phyloP scores from a whole-genome alignment of 2,888 invertebrate genomes.

The Drosophila ustulata region DNA sequence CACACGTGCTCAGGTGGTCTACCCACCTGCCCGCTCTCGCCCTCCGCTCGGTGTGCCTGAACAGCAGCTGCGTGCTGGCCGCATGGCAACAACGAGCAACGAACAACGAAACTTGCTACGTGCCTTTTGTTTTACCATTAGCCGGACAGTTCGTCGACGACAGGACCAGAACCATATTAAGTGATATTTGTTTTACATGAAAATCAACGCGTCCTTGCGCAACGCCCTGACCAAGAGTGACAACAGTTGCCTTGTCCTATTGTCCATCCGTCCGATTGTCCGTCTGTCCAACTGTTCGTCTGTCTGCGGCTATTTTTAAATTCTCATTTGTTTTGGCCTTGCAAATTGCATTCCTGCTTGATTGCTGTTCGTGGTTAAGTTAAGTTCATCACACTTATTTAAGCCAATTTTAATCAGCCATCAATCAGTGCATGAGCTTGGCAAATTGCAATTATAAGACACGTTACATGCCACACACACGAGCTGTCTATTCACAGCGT shows the following conservation, averaged over 20 bases:
- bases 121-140: conserved; percentile 77
- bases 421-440: conserved; percentile 38
- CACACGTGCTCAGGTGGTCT: conserved; percentile 66
- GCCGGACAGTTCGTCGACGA: conserved; percentile 40
- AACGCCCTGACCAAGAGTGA: conserved; percentile 15
- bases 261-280: not conserved
- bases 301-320: conserved; percentile 35
- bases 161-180: conserved; percentile 59
- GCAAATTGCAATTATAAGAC: conserved; percentile 53
- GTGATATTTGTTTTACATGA: conserved; percentile 80
- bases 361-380: conserved; percentile 42
- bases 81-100: conserved; percentile 25
- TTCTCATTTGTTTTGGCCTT: conserved; percentile 59
- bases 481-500: conserved; percentile 9
- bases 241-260: not conserved
- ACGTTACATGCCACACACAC: conserved; percentile 32
- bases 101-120: conserved; percentile 47
- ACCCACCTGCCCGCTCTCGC: not conserved
- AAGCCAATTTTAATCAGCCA: conserved; percentile 64
- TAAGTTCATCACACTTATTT: conserved; percentile 55
- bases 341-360: conserved; percentile 56
- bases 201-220: conserved; percentile 70
- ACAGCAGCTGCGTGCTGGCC: conserved; percentile 49
- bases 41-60: conserved; percentile 15
- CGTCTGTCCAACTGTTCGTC: conserved; percentile 3